Evolutionary conservation across 2,113 vertebrate genomes (phyloP).

Genomic region (Eidolon helvum): DNA sequence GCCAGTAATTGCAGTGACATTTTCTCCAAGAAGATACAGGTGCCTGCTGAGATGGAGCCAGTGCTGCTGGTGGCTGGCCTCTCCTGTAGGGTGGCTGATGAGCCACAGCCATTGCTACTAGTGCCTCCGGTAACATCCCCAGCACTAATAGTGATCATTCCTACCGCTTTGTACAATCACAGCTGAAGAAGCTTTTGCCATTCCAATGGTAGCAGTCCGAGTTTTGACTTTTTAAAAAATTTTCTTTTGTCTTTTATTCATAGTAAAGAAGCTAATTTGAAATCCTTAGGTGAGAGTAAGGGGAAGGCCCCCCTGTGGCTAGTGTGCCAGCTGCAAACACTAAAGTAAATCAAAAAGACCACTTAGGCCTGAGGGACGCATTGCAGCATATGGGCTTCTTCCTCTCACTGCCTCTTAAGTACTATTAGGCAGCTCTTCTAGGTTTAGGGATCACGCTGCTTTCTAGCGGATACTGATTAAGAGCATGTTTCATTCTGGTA

Average conservation of each 20-base stretch:
- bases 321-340: background rate
- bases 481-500: background rate
- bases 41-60: background rate
- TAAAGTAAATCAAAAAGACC: constrained; percentile 19
- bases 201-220: background rate
- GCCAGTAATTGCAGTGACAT: background rate
- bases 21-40: background rate
- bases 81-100: background rate
- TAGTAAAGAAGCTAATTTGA: background rate
- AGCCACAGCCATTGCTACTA: background rate
- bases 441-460: background rate
- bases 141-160: background rate
- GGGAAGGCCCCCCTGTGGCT: background rate
- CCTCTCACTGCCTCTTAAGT: background rate
- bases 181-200: background rate
- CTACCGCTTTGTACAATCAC: background rate
- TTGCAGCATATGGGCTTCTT: background rate
- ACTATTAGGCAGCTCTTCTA: background rate
- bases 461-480: constrained; percentile 20
- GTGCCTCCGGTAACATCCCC: accelerated
- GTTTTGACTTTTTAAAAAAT: background rate
- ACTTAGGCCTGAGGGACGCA: background rate
- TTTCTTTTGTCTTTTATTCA: constrained; percentile 22
- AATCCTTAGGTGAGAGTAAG: constrained; percentile 10
- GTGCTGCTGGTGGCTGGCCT: background rate